Evolutionary conservation across 2,113 vertebrate genomes (phyloP).

Genomic region (Pterocles burchelli): DNA sequence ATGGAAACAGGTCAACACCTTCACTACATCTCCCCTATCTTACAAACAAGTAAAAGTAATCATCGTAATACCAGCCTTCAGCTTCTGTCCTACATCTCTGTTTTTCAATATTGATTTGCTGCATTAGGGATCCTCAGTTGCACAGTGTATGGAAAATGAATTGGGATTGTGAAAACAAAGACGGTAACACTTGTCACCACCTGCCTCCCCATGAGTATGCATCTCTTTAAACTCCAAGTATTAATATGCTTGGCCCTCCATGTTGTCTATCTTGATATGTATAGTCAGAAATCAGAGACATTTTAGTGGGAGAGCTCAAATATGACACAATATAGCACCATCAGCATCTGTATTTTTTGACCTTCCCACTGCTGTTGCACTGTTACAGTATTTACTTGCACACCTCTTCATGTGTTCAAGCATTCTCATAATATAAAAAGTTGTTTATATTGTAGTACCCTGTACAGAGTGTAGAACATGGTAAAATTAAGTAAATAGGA

Average conservation of each 20-base stretch:
- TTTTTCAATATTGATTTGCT: neutral
- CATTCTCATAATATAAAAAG: neutral
- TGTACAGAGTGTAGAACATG: neutral
- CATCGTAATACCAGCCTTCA: slow-evolving; percentile 57
- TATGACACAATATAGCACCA: neutral
- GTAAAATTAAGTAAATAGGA: neutral
- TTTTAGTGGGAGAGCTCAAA: neutral
- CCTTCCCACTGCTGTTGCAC: neutral
- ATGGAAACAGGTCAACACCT: neutral
- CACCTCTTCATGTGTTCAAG: neutral
- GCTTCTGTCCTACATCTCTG: neutral
- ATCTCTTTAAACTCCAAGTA: neutral
- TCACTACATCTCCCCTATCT: slow-evolving; percentile 61
- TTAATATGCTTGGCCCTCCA: neutral
- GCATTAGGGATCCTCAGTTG: neutral
- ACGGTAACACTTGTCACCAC: neutral
- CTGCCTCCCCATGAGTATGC: neutral
- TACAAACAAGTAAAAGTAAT: slow-evolving; percentile 75
- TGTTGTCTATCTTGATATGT: slow-evolving; percentile 55
- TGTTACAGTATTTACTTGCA: neutral
- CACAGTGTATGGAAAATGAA: neutral
- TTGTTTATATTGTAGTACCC: neutral
- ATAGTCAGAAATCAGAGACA: neutral
- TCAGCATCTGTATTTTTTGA: neutral
- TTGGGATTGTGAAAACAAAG: neutral